Base-by-base conservation (phyloP, 2,888 invertebrate genomes). In the Drosophila rellima region DNA sequence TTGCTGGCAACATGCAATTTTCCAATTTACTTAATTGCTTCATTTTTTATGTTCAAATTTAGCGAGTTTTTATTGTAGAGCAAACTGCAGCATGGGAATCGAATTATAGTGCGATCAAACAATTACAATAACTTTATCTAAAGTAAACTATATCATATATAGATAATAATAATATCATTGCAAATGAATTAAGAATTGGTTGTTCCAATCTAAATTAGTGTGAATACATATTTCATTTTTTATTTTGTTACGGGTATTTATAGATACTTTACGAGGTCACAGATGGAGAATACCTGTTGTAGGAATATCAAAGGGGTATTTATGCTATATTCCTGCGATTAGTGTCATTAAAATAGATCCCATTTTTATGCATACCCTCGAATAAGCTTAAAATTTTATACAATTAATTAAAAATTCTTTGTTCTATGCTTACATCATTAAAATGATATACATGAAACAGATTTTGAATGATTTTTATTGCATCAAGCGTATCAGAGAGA, bases 1-100 rank as follows among this genome's bases (percentile, higher is more conserved):
- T 42, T 63, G 75, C 72, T 31, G 48, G 52, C 59, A 39, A 76
- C 88, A 88, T 88, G 88, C 71, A 82, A 82, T 82, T 88, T 79
- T 79, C 63, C 82, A 82, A 85, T 82, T 82, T 77, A 64, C 68
- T 82, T 85, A 85, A 85, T 88, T 85, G 85, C 66, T 57, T 70
- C 76, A 62, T 69, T 84, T 75, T 74, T 74, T 55, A 48, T 40
- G 54, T 31, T 50, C 60, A 57, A 75, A 57, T 70, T 60, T 42
- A 56, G 60, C 11, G 37, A 60, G 42, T 64, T 67, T 67, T 57
- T 52, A 62, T 72, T 72, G 68, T 20, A 44, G 39, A 29, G 17
- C 23, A 39, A 66, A 70, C 13, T 45, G 45, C 61, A 57, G 48
- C 62, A 20, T 56, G 57, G 50, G 35, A 71, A 69, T 61, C 31